Evolutionary conservation across 2,113 vertebrate genomes (phyloP).

Genomic region (Catharus bicknelli): DNA sequence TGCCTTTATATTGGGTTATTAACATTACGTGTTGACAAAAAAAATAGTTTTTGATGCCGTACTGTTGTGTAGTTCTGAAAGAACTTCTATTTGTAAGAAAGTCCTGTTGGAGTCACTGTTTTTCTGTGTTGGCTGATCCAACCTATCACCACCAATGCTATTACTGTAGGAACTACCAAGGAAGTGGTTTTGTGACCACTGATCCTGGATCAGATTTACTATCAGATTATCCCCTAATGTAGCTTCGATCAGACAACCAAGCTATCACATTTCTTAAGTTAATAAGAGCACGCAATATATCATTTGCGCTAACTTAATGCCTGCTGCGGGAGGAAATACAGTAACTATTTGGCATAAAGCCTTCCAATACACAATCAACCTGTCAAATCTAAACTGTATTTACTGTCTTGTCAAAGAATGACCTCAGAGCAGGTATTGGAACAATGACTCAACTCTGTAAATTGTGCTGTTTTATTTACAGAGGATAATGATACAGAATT

Average conservation of each 20-base stretch:
- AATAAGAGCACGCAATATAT: neutral
- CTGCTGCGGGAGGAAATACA: neutral
- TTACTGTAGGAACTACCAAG: neutral
- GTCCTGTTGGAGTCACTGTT: fast-evolving
- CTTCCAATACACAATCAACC: neutral
- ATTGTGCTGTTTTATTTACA: neutral
- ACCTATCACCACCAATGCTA: neutral
- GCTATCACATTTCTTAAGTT: conserved; percentile 32
- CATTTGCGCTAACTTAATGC: neutral
- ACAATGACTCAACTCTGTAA: neutral
- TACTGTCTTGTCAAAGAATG: neutral
- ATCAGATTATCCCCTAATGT: conserved; percentile 2
- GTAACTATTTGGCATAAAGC: neutral
- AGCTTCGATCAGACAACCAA: conserved; percentile 28
- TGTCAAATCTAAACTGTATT: neutral
- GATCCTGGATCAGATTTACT: conserved; percentile 15
- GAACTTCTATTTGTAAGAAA: neutral
- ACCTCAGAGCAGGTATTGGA: neutral
- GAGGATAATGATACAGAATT: neutral
- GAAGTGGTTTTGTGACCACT: conserved; percentile 12
- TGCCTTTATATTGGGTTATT: neutral
- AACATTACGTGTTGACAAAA: neutral
- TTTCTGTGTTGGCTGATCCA: neutral
- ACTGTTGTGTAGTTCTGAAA: neutral
- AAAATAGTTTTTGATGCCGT: neutral